A percentile compares a stretch with the other conserved stretches of the same genome.
phyloP scores from a whole-genome alignment of 2,797 vertebrate genomes.

The Chelonia mydas region DNA sequence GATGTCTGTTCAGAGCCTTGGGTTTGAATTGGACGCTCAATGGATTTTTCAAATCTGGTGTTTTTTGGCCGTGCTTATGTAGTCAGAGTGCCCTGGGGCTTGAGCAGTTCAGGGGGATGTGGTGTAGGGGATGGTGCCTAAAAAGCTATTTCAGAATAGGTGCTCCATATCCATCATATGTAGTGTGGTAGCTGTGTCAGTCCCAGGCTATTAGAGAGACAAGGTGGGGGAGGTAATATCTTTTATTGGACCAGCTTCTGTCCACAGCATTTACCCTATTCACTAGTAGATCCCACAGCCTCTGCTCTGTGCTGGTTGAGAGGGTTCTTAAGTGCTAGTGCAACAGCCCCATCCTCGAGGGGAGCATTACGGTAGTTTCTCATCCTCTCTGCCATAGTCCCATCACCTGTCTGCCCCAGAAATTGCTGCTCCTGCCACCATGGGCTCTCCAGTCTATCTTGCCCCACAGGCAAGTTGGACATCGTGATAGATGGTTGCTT shows the following conservation, averaged over 20 bases:
- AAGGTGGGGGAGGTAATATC: rapidly evolving
- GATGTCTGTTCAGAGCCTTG: too few relatives aligned
- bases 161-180: neutral
- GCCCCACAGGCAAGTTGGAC: neutral
- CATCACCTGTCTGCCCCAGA: neutral
- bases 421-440: neutral
- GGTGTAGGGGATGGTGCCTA: neutral
- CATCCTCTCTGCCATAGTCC: neutral
- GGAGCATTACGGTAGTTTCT: rapidly evolving
- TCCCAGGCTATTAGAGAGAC: neutral
- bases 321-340: neutral
- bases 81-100: neutral
- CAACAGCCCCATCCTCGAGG: rapidly evolving
- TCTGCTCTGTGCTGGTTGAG: neutral
- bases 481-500: neutral
- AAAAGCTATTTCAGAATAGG: neutral
- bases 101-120: neutral
- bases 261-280: neutral
- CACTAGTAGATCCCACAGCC: rapidly evolving
- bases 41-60: neutral
- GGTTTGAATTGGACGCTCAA: neutral
- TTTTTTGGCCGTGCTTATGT: neutral
- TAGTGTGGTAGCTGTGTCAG: neutral
- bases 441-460: neutral
- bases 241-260: neutral